A percentile compares a stretch with the other conserved stretches of the same genome.
These are phyloP conservation scores for Amphimallon solstitiale DNA, from an alignment of 2,888 invertebrate species.

Conservation along the genomic window DNA sequence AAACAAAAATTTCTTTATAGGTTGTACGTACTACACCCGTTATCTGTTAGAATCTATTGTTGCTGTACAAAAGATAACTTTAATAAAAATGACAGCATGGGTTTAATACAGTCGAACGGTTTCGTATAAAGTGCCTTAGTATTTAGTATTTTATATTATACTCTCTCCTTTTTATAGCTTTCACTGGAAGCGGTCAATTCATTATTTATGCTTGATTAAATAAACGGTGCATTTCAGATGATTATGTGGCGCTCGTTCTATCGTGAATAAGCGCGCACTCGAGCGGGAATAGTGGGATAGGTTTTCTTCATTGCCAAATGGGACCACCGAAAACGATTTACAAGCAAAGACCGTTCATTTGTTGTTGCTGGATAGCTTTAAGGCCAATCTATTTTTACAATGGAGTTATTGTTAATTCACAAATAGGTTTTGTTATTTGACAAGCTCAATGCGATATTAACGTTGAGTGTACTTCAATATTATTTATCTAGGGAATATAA, in stretches of 20 bases:
- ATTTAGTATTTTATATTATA: not conserved
- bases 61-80: not conserved
- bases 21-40: not conserved
- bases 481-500: no score
- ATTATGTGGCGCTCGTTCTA: not conserved
- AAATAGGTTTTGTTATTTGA: no score
- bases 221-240: slow-evolving; percentile 1
- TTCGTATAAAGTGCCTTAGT: slow-evolving; percentile 1
- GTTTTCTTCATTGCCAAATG: slow-evolving; percentile 3
- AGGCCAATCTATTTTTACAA: no score
- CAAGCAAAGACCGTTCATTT: no score
- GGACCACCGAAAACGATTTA: not conserved
- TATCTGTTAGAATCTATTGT: not conserved
- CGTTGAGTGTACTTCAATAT: no score
- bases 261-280: no score
- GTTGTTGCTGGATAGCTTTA: no score
- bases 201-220: slow-evolving; percentile 23
- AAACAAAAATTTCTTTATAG: no score
- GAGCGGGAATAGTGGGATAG: not conserved
- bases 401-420: no score
- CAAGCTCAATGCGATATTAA: no score
- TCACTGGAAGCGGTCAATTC: slow-evolving; percentile 18
- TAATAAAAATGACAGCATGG: not conserved
- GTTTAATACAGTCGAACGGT: not conserved
- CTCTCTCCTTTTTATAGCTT: slow-evolving; percentile 6